A percentile compares a stretch with the other conserved stretches of the same genome.
Evolutionary conservation across 2,113 vertebrate species (phyloP).

Genomic region (Eulemur macaco): DNA sequence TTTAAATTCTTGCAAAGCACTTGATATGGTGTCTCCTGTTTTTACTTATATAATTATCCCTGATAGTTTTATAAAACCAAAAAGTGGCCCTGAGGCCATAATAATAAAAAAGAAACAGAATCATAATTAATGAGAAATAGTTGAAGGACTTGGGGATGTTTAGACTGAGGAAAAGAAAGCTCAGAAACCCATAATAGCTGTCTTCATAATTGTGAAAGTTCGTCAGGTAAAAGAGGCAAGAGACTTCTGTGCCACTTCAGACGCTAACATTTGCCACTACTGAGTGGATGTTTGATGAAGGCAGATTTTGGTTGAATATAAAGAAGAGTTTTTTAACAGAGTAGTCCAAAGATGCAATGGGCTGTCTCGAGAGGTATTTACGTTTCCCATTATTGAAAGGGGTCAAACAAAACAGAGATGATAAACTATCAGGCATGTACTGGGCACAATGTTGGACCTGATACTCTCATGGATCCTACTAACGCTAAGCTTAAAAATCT

Average conservation of each 20-base stretch:
- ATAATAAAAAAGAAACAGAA: slow-evolving; percentile 34
- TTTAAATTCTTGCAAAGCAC: slow-evolving; percentile 55
- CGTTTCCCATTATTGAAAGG: slow-evolving; percentile 31
- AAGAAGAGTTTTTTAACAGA: background rate
- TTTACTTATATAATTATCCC: slow-evolving; percentile 54
- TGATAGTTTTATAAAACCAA: slow-evolving; percentile 51
- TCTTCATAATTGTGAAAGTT: slow-evolving; percentile 6
- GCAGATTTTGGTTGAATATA: background rate
- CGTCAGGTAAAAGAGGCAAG: background rate
- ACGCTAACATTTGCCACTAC: background rate
- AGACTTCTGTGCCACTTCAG: background rate
- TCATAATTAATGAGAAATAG: slow-evolving; percentile 30
- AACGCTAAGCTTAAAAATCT: slow-evolving; percentile 16
- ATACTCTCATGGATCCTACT: background rate
- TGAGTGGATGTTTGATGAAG: slow-evolving; percentile 1
- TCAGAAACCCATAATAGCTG: background rate
- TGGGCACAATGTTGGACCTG: background rate
- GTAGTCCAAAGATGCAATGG: background rate
- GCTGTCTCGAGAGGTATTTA: background rate
- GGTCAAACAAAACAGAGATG: background rate
- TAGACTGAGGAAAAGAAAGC: slow-evolving; percentile 21
- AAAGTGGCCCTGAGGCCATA: slow-evolving; percentile 1
- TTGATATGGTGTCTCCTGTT: slow-evolving; percentile 42
- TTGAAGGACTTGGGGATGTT: slow-evolving; percentile 18
- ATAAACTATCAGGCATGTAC: background rate